A percentile compares a stretch with the other conserved stretches of the same genome.
These are phyloP conservation scores for Neoniphon sammara DNA, from an alignment of 2,797 vertebrate species.

Conservation along the genomic window DNA sequence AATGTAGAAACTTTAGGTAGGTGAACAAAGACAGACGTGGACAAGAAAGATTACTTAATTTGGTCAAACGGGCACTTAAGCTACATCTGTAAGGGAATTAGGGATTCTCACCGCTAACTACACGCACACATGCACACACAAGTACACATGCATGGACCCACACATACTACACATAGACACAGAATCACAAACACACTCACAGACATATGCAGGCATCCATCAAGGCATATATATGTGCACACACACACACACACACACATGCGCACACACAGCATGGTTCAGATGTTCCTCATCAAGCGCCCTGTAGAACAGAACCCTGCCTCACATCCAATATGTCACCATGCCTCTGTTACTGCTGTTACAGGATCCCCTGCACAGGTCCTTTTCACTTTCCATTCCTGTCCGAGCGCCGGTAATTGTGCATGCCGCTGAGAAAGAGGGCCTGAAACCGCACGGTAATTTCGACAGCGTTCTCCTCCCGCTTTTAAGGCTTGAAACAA, in stretches of 20 bases:
- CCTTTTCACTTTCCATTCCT: constrained; percentile 74
- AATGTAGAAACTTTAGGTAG: constrained; percentile 33
- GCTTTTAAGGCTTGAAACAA: constrained; percentile 76
- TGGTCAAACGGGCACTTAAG: constrained; percentile 40
- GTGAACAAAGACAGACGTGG: constrained; percentile 26
- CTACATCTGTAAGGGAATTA: constrained; percentile 49
- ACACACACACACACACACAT: constrained; percentile 8
- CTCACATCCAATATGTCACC: constrained; percentile 72
- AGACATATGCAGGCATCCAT: not conserved
- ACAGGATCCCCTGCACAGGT: constrained; percentile 59
- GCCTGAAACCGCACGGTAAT: constrained; percentile 72
- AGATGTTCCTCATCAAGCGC: constrained; percentile 71
- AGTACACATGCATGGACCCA: not conserved
- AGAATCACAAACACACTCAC: not conserved
- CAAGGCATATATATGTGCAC: not conserved
- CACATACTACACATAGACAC: not conserved
- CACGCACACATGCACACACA: not conserved
- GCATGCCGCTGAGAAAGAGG: constrained; percentile 67
- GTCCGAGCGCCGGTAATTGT: constrained; percentile 72
- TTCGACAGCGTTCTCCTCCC: constrained; percentile 61
- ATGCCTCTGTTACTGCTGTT: constrained; percentile 56
- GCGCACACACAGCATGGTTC: constrained; percentile 35
- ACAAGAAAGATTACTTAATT: constrained; percentile 45
- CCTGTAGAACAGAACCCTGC: constrained; percentile 47
- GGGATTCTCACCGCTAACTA: constrained; percentile 24